Conservation (phyloP, 1,140 invertebrate species). For the Panagrolaimus sp. region DNA sequence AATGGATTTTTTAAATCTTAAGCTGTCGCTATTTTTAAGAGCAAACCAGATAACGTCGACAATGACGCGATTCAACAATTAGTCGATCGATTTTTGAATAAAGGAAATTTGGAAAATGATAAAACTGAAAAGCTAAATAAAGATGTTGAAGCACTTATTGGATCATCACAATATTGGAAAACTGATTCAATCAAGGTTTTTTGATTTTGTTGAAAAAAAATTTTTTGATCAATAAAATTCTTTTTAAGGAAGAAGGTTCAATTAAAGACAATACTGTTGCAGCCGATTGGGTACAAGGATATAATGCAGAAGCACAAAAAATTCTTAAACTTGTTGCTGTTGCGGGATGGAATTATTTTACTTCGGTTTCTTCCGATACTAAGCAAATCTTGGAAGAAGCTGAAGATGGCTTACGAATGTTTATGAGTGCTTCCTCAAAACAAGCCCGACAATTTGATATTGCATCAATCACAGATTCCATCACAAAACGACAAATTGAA, state of each 20-base stretch:
- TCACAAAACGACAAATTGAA: conserved; percentile 21
- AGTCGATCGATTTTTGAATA: conserved; percentile 48
- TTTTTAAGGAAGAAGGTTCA: conserved; percentile 38
- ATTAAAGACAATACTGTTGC: conserved; percentile 29
- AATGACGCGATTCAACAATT: conserved; percentile 48
- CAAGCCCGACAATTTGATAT: conserved; percentile 41
- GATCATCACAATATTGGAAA: conserved; percentile 45
- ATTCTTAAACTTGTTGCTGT: conserved; percentile 42
- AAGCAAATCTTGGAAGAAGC: conserved; percentile 43
- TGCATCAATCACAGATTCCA: conserved; percentile 10
- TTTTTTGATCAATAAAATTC: conserved; percentile 1
- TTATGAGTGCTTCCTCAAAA: conserved; percentile 25
- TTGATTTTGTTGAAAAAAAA: conserved; percentile 11
- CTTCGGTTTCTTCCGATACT: conserved; percentile 44
- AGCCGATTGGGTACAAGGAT: conserved; percentile 38
- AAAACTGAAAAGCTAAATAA: conserved; percentile 41
- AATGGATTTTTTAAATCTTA: too few relatives aligned
- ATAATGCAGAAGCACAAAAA: conserved; percentile 34
- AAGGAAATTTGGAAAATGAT: conserved; percentile 41
- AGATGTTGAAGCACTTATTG: conserved; percentile 41
- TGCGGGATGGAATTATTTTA: conserved; percentile 50
- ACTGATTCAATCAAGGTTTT: conserved; percentile 2
- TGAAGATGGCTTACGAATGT: conserved; percentile 36
- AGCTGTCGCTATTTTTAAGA: neutral
- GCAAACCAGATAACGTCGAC: conserved; percentile 44